Evolutionary conservation across 2,888 invertebrate species (phyloP), one percentile per base, ranked within the genome.

Genomic region (Pharmacophagus antenor): DNA sequence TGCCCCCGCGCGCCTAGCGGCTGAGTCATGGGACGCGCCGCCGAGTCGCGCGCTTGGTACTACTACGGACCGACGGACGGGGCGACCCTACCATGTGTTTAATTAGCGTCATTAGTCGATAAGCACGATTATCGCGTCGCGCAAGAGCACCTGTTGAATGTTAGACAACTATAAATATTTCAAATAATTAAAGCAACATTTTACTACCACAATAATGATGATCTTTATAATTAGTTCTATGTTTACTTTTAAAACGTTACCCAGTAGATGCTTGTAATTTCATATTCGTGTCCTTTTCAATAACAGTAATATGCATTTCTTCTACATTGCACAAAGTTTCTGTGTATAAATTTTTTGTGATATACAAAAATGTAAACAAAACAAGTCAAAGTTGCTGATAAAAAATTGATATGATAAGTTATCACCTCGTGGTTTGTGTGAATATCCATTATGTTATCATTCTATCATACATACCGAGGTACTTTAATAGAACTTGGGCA

Each of bases 81-180:
- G 25, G 44, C 54, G 46, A 51, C 56, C 56, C 61, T 25, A 61
- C 56, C 61, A 61, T 52, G 25, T 61, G 60, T 52, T 41, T 47
- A 61, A 50, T 61, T 41, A 41, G 46, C 50, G 31, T 55, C 44
- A 50, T 54, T 48, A 41, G 15, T 18, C 44, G 18, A 50, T 50
- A 50, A n/a, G 54, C 54, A 54, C 54, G 44, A 55, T 50, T 55
- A 55, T 22, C n/a, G 23, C 20, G 8, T 7, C 42, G 21, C 21
- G 42, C 21, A 42, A 50, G 46, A 20, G 21, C 20, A 46, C 8
- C 27, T 27, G 54, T 46, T 3, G 41, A 15, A 41, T 15, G 1
- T 27, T 6, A 27, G 27, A 10, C 27, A 27, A 27, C 6, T 27
- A 10, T 6, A n/a, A n/a, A n/a, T n/a, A n/a, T 27, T 27, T 10